phyloP scores from a whole-genome alignment of 2,797 vertebrate species.

The Artibeus lituratus region DNA sequence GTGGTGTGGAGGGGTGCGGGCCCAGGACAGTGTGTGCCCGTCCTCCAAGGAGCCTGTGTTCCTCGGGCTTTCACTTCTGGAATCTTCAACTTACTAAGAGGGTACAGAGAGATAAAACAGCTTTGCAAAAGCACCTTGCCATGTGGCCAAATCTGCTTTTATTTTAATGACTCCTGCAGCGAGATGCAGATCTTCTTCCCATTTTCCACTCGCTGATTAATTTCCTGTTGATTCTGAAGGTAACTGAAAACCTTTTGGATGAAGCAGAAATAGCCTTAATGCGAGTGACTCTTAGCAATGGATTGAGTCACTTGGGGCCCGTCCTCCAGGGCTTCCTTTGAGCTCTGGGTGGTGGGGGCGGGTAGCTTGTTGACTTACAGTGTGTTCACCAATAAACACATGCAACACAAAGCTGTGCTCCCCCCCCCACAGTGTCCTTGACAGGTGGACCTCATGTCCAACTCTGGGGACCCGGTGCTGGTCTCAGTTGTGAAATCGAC shows the following conservation, averaged over 20 bases:
- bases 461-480: background rate
- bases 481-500: background rate
- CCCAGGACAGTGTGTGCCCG: background rate
- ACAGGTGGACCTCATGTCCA: background rate
- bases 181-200: conserved; percentile 62
- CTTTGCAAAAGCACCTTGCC: background rate
- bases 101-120: background rate
- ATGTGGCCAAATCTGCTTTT: conserved; percentile 66
- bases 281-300: conserved; percentile 37
- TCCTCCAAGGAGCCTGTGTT: background rate
- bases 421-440: background rate
- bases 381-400: background rate
- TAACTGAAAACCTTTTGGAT: conserved; percentile 61
- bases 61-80: background rate
- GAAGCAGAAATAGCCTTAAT: conserved; percentile 21
- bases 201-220: conserved; percentile 69
- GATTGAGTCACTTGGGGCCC: background rate
- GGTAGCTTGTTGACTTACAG: background rate
- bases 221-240: conserved; percentile 74
- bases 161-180: conserved; percentile 62
- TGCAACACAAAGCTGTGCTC: background rate
- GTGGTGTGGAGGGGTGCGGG: background rate
- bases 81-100: conserved; percentile 14
- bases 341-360: background rate
- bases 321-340: background rate